Evolutionary conservation across 2,888 invertebrate species (phyloP).

Genomic region (Drosophila gaucha): DNA sequence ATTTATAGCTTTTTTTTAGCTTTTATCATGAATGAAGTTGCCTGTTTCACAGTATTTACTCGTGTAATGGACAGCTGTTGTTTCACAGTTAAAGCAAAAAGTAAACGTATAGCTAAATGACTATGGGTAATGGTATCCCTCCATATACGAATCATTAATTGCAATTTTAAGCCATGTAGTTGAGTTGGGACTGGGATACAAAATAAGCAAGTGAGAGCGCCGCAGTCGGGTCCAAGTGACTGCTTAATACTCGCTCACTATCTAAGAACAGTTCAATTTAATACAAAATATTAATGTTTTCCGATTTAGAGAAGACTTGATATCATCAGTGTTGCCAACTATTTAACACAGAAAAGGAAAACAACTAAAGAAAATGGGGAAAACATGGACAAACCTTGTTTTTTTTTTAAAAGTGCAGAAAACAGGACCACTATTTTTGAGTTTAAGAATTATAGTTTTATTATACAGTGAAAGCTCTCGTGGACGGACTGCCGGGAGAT

Average conservation of each 20-base stretch:
- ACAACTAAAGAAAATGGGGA: too few species aligned
- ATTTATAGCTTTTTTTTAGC: too few species aligned
- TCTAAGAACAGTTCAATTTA: neutral
- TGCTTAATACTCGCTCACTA: neutral
- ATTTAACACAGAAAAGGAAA: too few species aligned
- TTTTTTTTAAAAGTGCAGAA: too few species aligned
- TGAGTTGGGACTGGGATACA: constrained; percentile 13
- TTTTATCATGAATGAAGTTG: too few species aligned
- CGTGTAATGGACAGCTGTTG: neutral
- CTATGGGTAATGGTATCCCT: constrained; percentile 16
- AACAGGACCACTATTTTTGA: too few species aligned
- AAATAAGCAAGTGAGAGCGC: neutral
- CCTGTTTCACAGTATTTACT: neutral
- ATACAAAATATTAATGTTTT: neutral
- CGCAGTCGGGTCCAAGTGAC: neutral
- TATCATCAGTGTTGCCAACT: too few species aligned
- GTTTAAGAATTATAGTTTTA: too few species aligned
- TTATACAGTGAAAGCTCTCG: too few species aligned
- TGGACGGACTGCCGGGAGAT: too few species aligned
- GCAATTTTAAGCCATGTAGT: constrained; percentile 53
- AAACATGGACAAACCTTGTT: too few species aligned
- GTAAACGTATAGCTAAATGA: constrained; percentile 27
- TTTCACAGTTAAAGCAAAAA: constrained; percentile 20
- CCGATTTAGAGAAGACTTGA: too few species aligned
- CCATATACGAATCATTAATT: constrained; percentile 49